A percentile compares a stretch with the other conserved stretches of the same genome.
These are phyloP conservation scores for Crypturellus undulatus DNA, from an alignment of 2,113 vertebrate genomes.

Conservation along the genomic window DNA sequence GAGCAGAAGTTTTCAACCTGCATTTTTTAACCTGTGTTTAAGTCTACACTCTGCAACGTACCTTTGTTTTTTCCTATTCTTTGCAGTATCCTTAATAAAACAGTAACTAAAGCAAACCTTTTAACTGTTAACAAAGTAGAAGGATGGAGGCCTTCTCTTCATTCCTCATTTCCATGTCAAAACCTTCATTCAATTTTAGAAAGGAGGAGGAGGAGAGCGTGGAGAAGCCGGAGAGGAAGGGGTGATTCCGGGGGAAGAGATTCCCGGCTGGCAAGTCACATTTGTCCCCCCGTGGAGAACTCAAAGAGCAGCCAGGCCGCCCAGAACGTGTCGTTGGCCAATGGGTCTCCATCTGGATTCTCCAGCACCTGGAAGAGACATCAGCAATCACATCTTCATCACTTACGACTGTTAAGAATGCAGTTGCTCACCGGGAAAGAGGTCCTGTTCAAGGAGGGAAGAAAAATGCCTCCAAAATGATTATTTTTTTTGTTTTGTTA, in stretches of 20 bases:
- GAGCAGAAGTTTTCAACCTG: neutral
- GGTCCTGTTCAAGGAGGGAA: neutral
- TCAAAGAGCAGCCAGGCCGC: slow-evolving; percentile 48
- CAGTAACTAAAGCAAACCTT: neutral
- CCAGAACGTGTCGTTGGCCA: neutral
- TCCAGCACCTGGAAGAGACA: slow-evolving; percentile 39
- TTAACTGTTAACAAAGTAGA: neutral
- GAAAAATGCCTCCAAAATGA: neutral
- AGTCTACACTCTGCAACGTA: neutral
- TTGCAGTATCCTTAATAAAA: neutral
- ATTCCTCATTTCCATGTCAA: neutral
- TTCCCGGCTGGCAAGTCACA: neutral
- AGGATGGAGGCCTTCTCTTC: too few species aligned
- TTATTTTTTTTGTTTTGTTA: neutral
- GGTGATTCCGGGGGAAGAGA: neutral
- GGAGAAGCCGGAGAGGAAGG: neutral
- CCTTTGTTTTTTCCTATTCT: neutral
- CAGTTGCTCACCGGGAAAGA: accelerated
- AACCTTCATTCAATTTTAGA: neutral
- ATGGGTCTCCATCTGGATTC: neutral
- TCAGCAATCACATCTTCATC: neutral
- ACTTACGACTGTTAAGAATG: accelerated
- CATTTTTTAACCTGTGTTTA: too few species aligned
- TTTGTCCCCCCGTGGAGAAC: neutral
- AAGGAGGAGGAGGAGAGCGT: too few species aligned